These are phyloP conservation scores for Prochilodus magdalenae DNA, from an alignment of 2,113 vertebrate species.

Conservation along the genomic window DNA sequence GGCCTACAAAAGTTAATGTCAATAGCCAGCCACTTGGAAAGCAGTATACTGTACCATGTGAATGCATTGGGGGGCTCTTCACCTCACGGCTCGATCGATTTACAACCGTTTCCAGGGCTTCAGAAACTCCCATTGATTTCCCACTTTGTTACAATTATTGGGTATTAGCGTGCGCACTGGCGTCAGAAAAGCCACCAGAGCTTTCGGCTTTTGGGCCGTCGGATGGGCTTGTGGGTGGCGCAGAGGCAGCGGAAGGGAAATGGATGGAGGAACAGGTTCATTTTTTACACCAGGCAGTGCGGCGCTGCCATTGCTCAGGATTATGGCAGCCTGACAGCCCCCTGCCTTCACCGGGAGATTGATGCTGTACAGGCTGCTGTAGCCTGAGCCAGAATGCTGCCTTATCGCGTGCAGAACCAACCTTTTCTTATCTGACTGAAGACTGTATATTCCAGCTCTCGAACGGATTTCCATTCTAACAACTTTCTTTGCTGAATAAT, in stretches of 20 bases:
- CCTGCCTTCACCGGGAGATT: slow-evolving; percentile 24
- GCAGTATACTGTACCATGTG: slow-evolving; percentile 30
- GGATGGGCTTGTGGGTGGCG: not conserved
- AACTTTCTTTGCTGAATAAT: slow-evolving; percentile 4
- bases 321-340: slow-evolving; percentile 46
- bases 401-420: slow-evolving; percentile 19
- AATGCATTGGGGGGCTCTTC: slow-evolving; percentile 41
- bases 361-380: slow-evolving; percentile 25
- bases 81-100: slow-evolving; percentile 55
- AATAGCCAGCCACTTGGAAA: slow-evolving; percentile 36
- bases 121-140: slow-evolving; percentile 56
- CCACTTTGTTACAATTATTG: slow-evolving; percentile 62
- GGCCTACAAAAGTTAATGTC: slow-evolving; percentile 10
- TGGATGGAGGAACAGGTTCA: slow-evolving; percentile 28
- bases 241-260: slow-evolving; percentile 6
- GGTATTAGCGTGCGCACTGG: slow-evolving; percentile 41
- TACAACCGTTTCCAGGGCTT: slow-evolving; percentile 47
- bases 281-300: slow-evolving; percentile 28
- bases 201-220: not conserved
- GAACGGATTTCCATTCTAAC: slow-evolving; percentile 6
- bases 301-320: slow-evolving; percentile 39
- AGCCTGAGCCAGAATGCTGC: slow-evolving; percentile 33
- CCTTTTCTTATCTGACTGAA: slow-evolving; percentile 15
- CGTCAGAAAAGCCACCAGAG: not conserved
- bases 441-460: slow-evolving; percentile 11